Evolutionary conservation across 1,140 invertebrate species (phyloP), one percentile per base, ranked within the genome.

Genomic region (Heliconius himera): DNA sequence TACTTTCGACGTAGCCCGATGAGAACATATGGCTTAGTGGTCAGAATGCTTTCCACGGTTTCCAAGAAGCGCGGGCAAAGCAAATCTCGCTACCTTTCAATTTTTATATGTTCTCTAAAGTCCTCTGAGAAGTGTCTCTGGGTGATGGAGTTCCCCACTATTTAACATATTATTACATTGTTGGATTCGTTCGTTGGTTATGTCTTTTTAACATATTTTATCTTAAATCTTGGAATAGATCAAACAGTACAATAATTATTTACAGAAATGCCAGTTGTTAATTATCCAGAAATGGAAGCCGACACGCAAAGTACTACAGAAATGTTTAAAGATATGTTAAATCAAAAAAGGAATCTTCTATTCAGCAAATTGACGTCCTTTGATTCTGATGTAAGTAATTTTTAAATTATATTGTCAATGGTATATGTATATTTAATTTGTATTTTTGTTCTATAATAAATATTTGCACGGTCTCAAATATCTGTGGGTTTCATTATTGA

Each of bases 301-400:
- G 96, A 96, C 71, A 95, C 95, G n/a, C 97, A 97, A 85, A 97
- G 97, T 9, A 97, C 97, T 0, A 96, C 97, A 3, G 98, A 98
- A 83, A 97, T 98, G 95, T 97, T 98, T 88, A 96, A 98, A 84
- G 98, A 98, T 86, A 97, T 98, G 95, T 96, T 98, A 83, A 97
- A 97, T 82, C 97, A 97, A 83, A 98, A 98, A 90, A 96, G 98
- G 84, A 97, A 98, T 87, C 96, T 97, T 83, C 95, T 99, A 74
- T 96, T 98, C 81, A 97, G 97, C 87, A 98, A 98, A 94, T 94
- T 98, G 66, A 98, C 97, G 9, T 98, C 98, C 0, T 97, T 98
- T 82, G 98, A 98, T 87, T 98, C 97, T 1, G 98, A 99, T 94
- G 98, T 98, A 95, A 96, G 96, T 95, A 89, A 41, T 11, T 22